These are phyloP conservation scores for Psilopsiagon aymara DNA, from an alignment of 2,113 vertebrate genomes.

Conservation along the genomic window DNA sequence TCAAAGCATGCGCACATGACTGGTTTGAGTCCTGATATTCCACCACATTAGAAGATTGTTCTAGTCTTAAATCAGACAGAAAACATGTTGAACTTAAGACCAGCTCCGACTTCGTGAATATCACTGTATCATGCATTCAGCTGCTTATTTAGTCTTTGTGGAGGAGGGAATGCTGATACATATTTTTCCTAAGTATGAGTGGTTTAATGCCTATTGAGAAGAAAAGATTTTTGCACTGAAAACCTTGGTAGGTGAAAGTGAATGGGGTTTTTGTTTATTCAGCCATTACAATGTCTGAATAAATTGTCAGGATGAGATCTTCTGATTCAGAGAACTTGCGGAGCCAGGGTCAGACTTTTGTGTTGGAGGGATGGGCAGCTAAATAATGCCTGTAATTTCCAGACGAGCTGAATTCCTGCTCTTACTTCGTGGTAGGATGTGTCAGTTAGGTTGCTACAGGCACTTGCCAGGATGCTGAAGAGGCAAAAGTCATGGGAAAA, in stretches of 20 bases:
- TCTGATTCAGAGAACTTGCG: neutral
- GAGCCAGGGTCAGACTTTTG: neutral
- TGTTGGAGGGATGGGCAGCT: neutral
- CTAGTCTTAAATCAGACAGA: neutral
- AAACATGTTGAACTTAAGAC: neutral
- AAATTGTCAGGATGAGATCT: neutral
- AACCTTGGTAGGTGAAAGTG: neutral
- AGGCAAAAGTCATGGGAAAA: neutral
- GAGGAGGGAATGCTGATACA: neutral
- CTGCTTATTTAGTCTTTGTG: neutral
- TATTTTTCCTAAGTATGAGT: neutral
- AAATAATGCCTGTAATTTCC: neutral
- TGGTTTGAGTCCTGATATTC: neutral
- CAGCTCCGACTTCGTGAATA: neutral
- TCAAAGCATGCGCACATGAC: accelerated
- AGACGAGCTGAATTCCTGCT: neutral
- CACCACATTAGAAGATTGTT: neutral
- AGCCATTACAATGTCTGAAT: neutral
- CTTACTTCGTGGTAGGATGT: neutral
- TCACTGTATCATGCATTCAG: neutral
- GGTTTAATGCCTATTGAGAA: conserved; percentile 13
- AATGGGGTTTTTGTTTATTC: neutral
- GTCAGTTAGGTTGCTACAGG: neutral
- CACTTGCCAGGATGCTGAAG: neutral
- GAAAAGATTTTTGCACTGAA: neutral